phyloP scores from a whole-genome alignment of 1,140 invertebrate species.

The Drepana arcuata region DNA sequence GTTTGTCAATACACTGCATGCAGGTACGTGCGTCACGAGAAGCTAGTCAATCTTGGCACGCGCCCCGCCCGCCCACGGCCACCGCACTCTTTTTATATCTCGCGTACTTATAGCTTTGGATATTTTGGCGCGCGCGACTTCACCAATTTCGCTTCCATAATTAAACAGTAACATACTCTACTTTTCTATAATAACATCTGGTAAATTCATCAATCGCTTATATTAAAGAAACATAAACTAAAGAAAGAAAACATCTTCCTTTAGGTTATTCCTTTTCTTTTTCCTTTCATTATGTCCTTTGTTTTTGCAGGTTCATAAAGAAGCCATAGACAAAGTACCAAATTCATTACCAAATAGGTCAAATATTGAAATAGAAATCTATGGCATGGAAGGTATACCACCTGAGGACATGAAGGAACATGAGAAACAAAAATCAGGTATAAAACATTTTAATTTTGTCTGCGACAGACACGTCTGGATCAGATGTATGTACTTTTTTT shows the following conservation, averaged over 20 bases:
- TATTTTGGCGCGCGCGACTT: conserved; percentile 51
- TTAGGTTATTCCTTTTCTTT: too few relatives aligned
- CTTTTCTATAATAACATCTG: too few relatives aligned
- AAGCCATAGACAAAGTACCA: conserved; percentile 99
- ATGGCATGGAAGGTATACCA: conserved; percentile 99
- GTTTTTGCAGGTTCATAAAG: conserved; percentile 93
- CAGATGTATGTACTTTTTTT: conserved; percentile 59
- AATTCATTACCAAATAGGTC: conserved; percentile 98
- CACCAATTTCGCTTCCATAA: conserved; percentile 39
- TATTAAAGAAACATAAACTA: too few relatives aligned
- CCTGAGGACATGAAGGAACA: conserved; percentile 95
- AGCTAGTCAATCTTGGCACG: conserved; percentile 45
- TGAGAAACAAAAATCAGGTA: conserved; percentile 86
- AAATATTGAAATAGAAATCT: conserved; percentile 99
- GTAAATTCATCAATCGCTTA: too few relatives aligned
- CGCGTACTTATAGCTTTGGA: conserved; percentile 41
- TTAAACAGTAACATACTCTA: conserved; percentile 31
- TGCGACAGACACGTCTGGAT: conserved; percentile 34
- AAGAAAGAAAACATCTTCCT: too few relatives aligned
- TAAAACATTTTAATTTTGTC: conserved; percentile 45
- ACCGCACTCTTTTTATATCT: conserved; percentile 38
- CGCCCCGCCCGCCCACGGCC: conserved; percentile 47
- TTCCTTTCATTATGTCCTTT: conserved; percentile 14
- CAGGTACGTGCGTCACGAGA: conserved; percentile 79
- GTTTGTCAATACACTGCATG: conserved; percentile 99